A percentile compares a stretch with the other conserved stretches of the same genome.
Conservation (phyloP, 2,888 invertebrate species). For the Amblyjoppa proteus region DNA sequence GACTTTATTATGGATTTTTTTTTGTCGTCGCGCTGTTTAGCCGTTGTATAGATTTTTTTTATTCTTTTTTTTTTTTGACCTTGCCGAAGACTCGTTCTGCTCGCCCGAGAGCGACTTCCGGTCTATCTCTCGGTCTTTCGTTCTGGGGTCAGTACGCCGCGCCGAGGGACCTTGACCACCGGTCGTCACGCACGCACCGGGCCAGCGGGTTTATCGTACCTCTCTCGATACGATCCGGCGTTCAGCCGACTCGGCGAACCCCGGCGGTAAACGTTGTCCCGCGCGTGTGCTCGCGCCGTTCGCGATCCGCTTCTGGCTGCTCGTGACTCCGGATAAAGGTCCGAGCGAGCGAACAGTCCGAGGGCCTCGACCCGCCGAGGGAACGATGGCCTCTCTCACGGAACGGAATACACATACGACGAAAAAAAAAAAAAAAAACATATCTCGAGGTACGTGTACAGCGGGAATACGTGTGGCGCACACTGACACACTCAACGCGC, state of each 20-base stretch:
- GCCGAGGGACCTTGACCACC: slow-evolving; percentile 69
- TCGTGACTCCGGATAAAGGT: slow-evolving; percentile 35
- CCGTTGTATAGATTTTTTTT: neutral
- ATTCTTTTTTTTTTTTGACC: neutral
- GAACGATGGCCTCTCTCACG: slow-evolving; percentile 54
- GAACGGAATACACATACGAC: slow-evolving; percentile 8
- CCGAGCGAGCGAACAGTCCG: slow-evolving; percentile 31
- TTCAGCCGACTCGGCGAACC: neutral
- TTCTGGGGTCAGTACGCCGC: slow-evolving; percentile 63
- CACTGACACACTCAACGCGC: slow-evolving; percentile 37
- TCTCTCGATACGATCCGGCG: neutral
- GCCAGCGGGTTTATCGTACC: slow-evolving; percentile 64
- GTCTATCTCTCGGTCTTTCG: slow-evolving; percentile 29
- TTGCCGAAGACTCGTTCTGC: slow-evolving; percentile 6
- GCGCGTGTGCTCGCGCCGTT: slow-evolving; percentile 6
- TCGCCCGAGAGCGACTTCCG: slow-evolving; percentile 40
- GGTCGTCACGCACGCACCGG: slow-evolving; percentile 67
- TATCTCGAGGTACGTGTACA: neutral
- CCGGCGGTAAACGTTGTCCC: slow-evolving; percentile 33
- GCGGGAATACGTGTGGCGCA: neutral
- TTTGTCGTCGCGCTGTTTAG: neutral
- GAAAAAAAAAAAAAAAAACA: slow-evolving; percentile 11
- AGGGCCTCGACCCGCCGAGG: slow-evolving; percentile 61
- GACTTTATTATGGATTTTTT: slow-evolving; percentile 8
- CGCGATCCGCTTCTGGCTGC: slow-evolving; percentile 9